Evolutionary conservation across 2,113 vertebrate genomes (phyloP).

Genomic region (Podilymbus podiceps): DNA sequence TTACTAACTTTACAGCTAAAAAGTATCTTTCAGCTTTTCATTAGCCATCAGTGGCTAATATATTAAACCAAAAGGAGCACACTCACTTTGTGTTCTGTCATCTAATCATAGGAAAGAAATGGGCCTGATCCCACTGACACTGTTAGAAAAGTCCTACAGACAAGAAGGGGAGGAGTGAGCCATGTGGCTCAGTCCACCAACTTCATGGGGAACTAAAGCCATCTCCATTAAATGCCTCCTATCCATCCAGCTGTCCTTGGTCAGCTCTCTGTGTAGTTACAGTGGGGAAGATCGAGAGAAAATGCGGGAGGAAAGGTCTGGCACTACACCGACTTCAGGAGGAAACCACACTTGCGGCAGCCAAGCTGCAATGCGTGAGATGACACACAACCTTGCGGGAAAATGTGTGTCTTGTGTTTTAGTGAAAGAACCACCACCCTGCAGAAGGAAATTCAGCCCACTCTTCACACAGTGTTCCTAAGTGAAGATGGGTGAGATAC

Average conservation of each 20-base stretch:
- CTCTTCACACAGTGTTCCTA: fast-evolving
- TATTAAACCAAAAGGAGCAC: not conserved
- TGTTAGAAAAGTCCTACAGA: not conserved
- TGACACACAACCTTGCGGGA: not conserved
- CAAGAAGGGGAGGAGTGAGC: not conserved
- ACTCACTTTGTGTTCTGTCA: not conserved
- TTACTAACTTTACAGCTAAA: not conserved
- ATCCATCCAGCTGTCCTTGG: not conserved
- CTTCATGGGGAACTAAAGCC: not conserved
- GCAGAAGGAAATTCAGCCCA: not conserved
- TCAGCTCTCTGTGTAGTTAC: not conserved
- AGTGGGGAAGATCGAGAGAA: not conserved
- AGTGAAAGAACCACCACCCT: not conserved
- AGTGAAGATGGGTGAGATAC: not conserved
- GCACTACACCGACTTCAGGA: not conserved
- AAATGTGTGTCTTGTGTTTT: not conserved
- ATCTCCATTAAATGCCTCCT: not conserved
- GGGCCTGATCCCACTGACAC: not conserved
- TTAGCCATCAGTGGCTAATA: not conserved
- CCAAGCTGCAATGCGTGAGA: not conserved
- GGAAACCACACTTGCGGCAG: not conserved
- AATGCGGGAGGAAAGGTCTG: not conserved
- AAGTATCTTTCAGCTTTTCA: not conserved
- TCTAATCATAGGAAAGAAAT: not conserved
- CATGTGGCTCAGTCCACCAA: not conserved